Conservation (phyloP, 2,797 vertebrate genomes). For the Xerus rutilus region DNA sequence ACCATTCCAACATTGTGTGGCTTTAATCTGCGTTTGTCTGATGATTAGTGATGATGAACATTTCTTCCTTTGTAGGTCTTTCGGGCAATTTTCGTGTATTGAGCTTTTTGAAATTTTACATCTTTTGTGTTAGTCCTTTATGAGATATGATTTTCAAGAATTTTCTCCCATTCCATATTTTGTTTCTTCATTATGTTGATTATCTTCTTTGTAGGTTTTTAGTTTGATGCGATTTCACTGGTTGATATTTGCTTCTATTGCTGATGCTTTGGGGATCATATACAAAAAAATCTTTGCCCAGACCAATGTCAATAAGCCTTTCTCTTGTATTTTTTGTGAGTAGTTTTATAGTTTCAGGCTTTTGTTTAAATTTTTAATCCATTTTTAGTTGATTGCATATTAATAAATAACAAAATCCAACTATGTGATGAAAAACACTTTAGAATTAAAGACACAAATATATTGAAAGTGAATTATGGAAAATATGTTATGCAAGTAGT, state of each 20-base stretch:
- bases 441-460: neutral
- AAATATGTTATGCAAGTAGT: neutral
- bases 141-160: neutral
- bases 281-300: neutral
- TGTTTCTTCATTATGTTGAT: no score
- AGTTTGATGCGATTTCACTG: no score
- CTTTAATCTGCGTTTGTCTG: neutral
- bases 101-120: neutral
- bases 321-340: neutral
- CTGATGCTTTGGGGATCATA: no score
- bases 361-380: neutral
- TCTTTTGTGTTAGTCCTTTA: neutral
- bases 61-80: neutral
- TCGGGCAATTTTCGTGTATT: neutral
- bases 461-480: neutral
- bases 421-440: neutral
- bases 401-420: neutral
- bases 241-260: neutral
- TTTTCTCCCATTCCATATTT: neutral
- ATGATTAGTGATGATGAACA: no score
- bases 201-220: no score
- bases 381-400: neutral
- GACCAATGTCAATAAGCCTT: no score
- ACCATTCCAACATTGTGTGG: neutral
- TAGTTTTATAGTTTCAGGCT: neutral